Conservation (phyloP, 2,888 invertebrate genomes). For the Orthonevra nobilis region DNA sequence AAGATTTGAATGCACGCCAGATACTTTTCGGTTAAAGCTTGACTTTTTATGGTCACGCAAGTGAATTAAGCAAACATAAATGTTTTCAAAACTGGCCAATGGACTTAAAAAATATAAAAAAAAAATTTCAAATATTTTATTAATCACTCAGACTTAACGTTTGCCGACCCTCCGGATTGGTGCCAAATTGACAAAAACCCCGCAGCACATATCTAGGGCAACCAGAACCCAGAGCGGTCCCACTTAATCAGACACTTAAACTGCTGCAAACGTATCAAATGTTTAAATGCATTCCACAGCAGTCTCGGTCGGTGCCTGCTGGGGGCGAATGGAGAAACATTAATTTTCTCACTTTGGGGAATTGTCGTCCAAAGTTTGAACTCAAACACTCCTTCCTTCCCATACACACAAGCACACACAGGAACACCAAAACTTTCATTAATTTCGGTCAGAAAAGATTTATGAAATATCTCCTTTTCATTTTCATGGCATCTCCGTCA, state of each 20-base stretch:
- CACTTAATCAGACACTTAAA: conserved; percentile 14
- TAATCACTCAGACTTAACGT: conserved; percentile 47
- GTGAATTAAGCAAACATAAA: too few species aligned
- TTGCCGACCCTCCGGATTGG: too few species aligned
- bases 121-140: conserved; percentile 44
- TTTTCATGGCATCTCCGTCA: conserved; percentile 1
- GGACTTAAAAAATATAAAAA: too few species aligned
- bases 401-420: not conserved
- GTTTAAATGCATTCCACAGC: conserved; percentile 1
- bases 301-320: not conserved
- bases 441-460: conserved; percentile 30
- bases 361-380: conserved; percentile 2
- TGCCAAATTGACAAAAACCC: too few species aligned
- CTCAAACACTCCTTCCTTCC: not conserved
- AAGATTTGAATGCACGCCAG: too few species aligned
- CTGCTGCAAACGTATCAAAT: conserved; percentile 6
- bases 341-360: conserved; percentile 11
- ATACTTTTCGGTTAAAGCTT: too few species aligned
- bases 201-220: not conserved
- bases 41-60: too few species aligned
- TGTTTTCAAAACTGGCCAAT: too few species aligned
- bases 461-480: conserved; percentile 44
- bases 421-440: conserved; percentile 13
- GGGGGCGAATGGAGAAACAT: not conserved
- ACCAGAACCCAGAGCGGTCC: not conserved